Evolutionary conservation across 2,797 vertebrate genomes (phyloP).

Genomic region (Sphaeramia orbicularis): DNA sequence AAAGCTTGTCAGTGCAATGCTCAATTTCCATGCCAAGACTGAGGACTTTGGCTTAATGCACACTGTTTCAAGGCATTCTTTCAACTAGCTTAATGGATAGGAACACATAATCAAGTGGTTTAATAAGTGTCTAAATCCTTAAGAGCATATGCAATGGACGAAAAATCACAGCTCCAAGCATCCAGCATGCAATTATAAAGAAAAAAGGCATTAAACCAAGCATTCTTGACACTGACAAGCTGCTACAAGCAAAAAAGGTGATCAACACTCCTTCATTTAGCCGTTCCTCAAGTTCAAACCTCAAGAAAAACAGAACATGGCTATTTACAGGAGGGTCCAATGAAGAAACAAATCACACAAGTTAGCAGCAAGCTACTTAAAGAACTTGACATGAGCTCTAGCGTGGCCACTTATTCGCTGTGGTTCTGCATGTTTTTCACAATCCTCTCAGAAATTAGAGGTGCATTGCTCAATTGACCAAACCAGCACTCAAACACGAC

Average conservation of each 20-base stretch:
- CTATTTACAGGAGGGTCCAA: conserved; percentile 67
- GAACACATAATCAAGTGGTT: conserved; percentile 75
- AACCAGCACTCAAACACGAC: conserved; percentile 25
- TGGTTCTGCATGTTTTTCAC: conserved; percentile 43
- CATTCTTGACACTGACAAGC: conserved; percentile 55
- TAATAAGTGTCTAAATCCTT: conserved; percentile 56
- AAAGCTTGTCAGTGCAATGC: conserved; percentile 78
- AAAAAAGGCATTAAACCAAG: conserved; percentile 37
- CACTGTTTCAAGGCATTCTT: conserved; percentile 74
- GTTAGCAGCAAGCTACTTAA: conserved; percentile 78
- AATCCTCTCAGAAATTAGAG: conserved; percentile 45
- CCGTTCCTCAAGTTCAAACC: conserved; percentile 65
- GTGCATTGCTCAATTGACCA: conserved; percentile 31
- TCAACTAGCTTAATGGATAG: conserved; percentile 60
- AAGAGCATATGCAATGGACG: conserved; percentile 52
- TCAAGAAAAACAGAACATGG: conserved; percentile 43
- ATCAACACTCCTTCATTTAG: conserved; percentile 69
- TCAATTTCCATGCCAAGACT: conserved; percentile 76
- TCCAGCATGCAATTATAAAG: conserved; percentile 71
- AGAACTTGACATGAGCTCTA: conserved; percentile 50
- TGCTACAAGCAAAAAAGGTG: conserved; percentile 51
- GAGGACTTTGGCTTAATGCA: conserved; percentile 75
- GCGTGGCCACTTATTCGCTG: conserved; percentile 30
- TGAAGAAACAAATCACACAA: conserved; percentile 40
- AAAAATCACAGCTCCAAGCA: conserved; percentile 59